A percentile compares a stretch with the other conserved stretches of the same genome.
These are phyloP conservation scores for Aphodius granarius DNA, from an alignment of 2,888 invertebrate species.

Conservation along the genomic window DNA sequence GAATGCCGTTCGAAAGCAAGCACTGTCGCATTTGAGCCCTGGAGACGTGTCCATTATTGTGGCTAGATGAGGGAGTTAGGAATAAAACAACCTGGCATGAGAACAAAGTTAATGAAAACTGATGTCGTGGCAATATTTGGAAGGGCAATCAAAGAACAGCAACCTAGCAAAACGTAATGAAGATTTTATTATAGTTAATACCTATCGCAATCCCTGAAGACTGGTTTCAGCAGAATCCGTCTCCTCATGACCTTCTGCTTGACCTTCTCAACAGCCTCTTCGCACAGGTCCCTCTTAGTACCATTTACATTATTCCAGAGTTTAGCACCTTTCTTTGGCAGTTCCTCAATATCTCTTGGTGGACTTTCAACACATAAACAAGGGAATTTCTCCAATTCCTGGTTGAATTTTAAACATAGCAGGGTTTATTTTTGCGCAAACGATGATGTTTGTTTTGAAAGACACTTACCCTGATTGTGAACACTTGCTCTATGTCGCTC, in stretches of 20 bases:
- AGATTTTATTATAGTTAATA: conserved; percentile 43
- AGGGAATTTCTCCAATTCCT: conserved; percentile 68
- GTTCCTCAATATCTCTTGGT: conserved; percentile 55
- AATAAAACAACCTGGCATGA: neutral
- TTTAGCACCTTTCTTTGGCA: conserved; percentile 55
- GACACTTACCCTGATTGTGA: conserved; percentile 46
- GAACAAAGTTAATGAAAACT: neutral
- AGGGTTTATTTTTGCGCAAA: neutral
- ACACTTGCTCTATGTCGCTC: conserved; percentile 73
- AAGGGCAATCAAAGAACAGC: neutral
- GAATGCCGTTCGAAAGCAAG: conserved; percentile 67
- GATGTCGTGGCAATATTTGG: neutral
- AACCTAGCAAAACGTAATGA: neutral
- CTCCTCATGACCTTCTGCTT: conserved; percentile 64
- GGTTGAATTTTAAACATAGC: neutral
- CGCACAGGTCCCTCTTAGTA: conserved; percentile 57
- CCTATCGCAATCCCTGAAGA: conserved; percentile 73
- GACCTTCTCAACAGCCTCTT: conserved; percentile 65
- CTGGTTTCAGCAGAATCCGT: conserved; percentile 65
- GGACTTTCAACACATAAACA: conserved; percentile 60
- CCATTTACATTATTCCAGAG: conserved; percentile 54
- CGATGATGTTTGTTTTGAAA: neutral
- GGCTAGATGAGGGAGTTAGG: conserved; percentile 52
- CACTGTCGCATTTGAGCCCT: conserved; percentile 71
- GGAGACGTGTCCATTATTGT: conserved; percentile 72